Base-by-base conservation (phyloP, 2,888 invertebrate genomes). In the Amphipyra berbera region DNA sequence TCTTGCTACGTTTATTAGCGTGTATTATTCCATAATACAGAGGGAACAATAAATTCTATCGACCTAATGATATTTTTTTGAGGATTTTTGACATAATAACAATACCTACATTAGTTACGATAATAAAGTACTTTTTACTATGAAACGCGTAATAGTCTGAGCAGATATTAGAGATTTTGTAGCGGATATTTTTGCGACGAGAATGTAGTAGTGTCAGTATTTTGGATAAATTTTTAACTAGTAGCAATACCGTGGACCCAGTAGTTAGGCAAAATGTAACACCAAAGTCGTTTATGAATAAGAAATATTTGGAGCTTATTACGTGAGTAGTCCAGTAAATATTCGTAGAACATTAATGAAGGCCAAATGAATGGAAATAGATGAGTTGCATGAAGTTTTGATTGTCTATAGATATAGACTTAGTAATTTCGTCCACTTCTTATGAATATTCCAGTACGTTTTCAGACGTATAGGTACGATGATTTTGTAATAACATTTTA, bases 141-240 rank as follows among this genome's bases (percentile, higher is more conserved):
- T 76, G 79, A 82, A 79, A 82, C 61, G 77, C 73, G 78, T 82
- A 73, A 84, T 89, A 89, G 89, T 90, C 85, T 88, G 86, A 92
- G 84, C 80, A 82, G 79, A 89, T 84, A 81, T 87, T 90, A 89
- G 87, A 90, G 73, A 85, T 86, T 90, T 90, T 82, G 88, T 92
- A 92, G 90, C 88, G 64, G 73, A 88, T 94, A 93, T 93, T 92
- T 93, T 92, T 91, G 89, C 83, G 85, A 91, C 77, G 68, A 86
- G 85, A 87, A 85, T 87, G 90, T 92, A 91, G 90, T 91, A 90
- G 90, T 82, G 80, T 87, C 92, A 87, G 90, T 94, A 94, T 94
- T 94, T 94, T 94, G 89, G 92, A 94, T 82, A 88, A 87, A 81
- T 85, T 90, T 93, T 89, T 72, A 70, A 88, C 85, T 78, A 67